phyloP scores from a whole-genome alignment of 2,797 vertebrate genomes.

The Aplochiton taeniatus region DNA sequence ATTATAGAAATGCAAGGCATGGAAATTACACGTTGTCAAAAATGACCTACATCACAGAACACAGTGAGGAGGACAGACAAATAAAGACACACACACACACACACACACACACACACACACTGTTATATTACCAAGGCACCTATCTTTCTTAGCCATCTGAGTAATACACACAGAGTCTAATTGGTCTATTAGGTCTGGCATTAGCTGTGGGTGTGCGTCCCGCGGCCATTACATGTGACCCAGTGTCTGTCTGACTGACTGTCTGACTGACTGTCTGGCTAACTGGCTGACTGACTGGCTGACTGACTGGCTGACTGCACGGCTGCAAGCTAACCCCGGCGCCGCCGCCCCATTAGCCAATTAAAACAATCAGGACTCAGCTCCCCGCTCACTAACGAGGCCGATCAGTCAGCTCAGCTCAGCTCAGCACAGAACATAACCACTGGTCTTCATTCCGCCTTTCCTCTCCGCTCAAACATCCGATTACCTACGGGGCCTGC shows the following conservation, averaged over 20 bases:
- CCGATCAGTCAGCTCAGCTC: slow-evolving; percentile 41
- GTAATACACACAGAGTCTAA: slow-evolving; percentile 52
- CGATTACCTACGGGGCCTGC: slow-evolving; percentile 37
- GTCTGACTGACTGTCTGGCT: slow-evolving; percentile 40
- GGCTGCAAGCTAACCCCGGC: slow-evolving; percentile 33
- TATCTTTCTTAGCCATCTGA: slow-evolving; percentile 53
- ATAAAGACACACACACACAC: not conserved
- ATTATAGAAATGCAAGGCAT: no score
- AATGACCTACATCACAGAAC: no score
- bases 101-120: not conserved
- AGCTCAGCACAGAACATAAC: slow-evolving; percentile 26
- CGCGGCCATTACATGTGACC: slow-evolving; percentile 39
- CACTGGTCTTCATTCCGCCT: slow-evolving; percentile 27
- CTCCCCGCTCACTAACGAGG: slow-evolving; percentile 36
- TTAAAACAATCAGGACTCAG: slow-evolving; percentile 49
- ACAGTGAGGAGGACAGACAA: no score
- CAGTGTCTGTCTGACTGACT: slow-evolving; percentile 43
- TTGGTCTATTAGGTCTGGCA: slow-evolving; percentile 64
- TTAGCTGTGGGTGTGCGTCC: slow-evolving; percentile 50
- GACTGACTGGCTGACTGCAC: no score
- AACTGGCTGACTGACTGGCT: slow-evolving; percentile 44
- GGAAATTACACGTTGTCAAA: no score
- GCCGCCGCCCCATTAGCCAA: slow-evolving; percentile 48
- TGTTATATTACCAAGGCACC: slow-evolving; percentile 21
- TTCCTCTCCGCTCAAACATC: slow-evolving; percentile 29